Base-by-base conservation (phyloP, 2,888 invertebrate genomes). In the Temnothorax unifasciatus region DNA sequence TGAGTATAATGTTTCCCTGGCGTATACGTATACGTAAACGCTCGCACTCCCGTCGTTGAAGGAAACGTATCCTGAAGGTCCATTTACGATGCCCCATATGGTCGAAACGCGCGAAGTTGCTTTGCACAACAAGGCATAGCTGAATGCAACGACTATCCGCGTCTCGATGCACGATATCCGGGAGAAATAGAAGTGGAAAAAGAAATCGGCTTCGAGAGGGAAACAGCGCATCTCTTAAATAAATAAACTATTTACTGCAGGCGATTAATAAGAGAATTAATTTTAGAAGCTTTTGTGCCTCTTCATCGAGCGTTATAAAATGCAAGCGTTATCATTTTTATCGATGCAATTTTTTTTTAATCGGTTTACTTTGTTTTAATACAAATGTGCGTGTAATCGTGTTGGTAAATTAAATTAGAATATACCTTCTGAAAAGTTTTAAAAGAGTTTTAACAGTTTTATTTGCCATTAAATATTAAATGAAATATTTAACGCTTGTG, bases 1-100 rank as follows among this genome's bases (percentile, higher is more conserved):
- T 44, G 71, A 66, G 83, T 77, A 87, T 82, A 89, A 87, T 83
- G 86, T 89, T 69, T 75, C 81, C 74, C 38, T 15, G 63, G 74
- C 57, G 82, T 64, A 73, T 59, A 83, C 63, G 85, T 83, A 57
- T 77, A 81, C 68, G 83, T 68, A 54, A 44, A 57, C 47, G 74
- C 63, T 52, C 64, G 57, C 81, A 68, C 68, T 66, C n/a, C n/a
- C 13, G 52, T 54, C 59, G 74, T 54, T 82, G 84, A 89, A 87
- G 75, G 81, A 82, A 77, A 82, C 66, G 83, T 83, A 83, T 61
- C 47, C 74, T 79, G 81, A 86, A 82, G 76, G 66, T 66, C 81
- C 86, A 84, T 84, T 84, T 84, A 73, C 73, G 50, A 64, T 47
- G 52, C 82, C 59, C 63, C 81, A 50, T 59, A 68, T 25, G 79